A percentile compares a stretch with the other conserved stretches of the same genome.
Evolutionary conservation across 1,140 invertebrate genomes (phyloP).

Genomic region (Saxidomus purpurata): DNA sequence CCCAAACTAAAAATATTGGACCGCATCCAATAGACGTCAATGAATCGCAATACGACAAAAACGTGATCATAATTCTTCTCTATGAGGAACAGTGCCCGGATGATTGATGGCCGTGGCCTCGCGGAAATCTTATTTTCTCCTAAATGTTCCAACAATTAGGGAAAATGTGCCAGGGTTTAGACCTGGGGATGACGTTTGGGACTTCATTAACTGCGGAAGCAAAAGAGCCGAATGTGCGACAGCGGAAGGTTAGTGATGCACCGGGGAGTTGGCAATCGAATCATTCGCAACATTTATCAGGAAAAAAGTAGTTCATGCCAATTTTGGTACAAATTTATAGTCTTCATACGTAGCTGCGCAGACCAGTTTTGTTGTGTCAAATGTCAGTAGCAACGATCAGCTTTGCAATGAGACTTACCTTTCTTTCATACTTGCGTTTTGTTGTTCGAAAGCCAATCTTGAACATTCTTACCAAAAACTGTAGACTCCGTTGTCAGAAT

Average conservation of each 20-base stretch:
- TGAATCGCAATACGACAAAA: slow-evolving; percentile 10
- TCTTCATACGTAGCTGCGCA: neutral
- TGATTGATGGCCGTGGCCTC: slow-evolving; percentile 24
- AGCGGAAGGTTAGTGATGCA: slow-evolving; percentile 15
- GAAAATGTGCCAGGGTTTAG: slow-evolving; percentile 58
- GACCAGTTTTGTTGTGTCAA: too few relatives aligned
- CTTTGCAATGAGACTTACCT: too few relatives aligned
- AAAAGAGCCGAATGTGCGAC: neutral
- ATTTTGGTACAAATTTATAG: slow-evolving; percentile 46
- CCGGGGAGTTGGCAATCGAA: slow-evolving; percentile 55
- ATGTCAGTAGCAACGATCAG: too few relatives aligned
- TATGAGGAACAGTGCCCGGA: neutral
- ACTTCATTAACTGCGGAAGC: slow-evolving; percentile 48
- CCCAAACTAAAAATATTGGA: too few relatives aligned
- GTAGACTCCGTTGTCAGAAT: too few relatives aligned
- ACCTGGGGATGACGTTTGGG: slow-evolving; percentile 18
- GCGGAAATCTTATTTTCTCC: slow-evolving; percentile 52
- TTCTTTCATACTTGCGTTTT: too few relatives aligned
- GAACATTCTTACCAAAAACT: too few relatives aligned
- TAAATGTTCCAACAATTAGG: slow-evolving; percentile 41
- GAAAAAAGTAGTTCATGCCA: slow-evolving; percentile 61
- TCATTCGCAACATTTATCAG: slow-evolving; percentile 39
- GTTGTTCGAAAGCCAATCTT: too few relatives aligned
- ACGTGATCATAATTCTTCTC: slow-evolving; percentile 14
- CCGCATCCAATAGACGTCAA: neutral